These are phyloP conservation scores for Carterocephalus palaemon DNA, from an alignment of 2,888 invertebrate species.

Conservation along the genomic window DNA sequence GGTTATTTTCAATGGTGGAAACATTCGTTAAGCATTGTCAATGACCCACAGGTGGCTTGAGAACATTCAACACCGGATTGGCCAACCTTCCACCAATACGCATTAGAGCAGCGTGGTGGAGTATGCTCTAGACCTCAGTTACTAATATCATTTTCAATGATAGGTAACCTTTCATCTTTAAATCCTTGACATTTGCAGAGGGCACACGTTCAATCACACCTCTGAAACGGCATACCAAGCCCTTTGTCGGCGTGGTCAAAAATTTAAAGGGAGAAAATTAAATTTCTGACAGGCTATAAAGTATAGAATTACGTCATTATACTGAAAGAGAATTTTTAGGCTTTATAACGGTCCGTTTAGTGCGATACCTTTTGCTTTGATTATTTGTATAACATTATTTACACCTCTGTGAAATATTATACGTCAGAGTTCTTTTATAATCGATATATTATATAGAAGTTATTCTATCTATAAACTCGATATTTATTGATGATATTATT, in stretches of 20 bases:
- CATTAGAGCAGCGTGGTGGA: too few relatives aligned
- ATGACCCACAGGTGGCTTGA: too few relatives aligned
- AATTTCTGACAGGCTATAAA: slow-evolving; percentile 67
- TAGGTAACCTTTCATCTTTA: too few relatives aligned
- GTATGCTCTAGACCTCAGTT: too few relatives aligned
- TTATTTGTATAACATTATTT: slow-evolving; percentile 23
- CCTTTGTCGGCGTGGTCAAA: slow-evolving; percentile 53
- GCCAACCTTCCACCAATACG: too few relatives aligned
- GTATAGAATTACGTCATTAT: slow-evolving; percentile 75
- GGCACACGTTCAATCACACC: not conserved
- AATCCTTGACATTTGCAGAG: not conserved
- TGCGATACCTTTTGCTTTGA: slow-evolving; percentile 14
- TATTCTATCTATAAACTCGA: too few relatives aligned
- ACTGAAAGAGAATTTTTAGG: slow-evolving; percentile 44
- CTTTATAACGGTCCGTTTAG: slow-evolving; percentile 32
- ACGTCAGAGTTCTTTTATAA: too few relatives aligned
- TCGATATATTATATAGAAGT: too few relatives aligned
- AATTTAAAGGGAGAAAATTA: slow-evolving; percentile 70
- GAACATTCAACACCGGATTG: too few relatives aligned
- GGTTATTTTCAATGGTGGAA: too few relatives aligned
- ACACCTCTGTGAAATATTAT: slow-evolving; percentile 27
- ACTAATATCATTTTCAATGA: not conserved
- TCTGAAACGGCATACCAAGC: slow-evolving; percentile 1
- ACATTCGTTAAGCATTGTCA: too few relatives aligned
- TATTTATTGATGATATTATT: too few relatives aligned